Base-by-base conservation (phyloP, 2,888 invertebrate species). In the Homarus gammarus region DNA sequence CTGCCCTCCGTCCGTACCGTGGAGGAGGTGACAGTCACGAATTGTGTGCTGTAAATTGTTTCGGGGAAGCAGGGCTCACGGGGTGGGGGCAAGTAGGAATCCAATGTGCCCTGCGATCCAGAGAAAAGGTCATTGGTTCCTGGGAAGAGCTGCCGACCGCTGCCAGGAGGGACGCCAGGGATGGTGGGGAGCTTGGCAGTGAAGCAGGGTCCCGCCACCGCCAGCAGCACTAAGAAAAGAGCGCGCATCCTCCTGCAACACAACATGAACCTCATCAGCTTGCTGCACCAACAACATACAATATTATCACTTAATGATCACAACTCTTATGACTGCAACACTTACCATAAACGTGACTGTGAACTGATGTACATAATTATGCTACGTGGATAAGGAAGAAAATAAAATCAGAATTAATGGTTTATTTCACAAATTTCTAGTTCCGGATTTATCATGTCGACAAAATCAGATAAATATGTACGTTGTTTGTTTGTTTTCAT, bases 161-260 rank as follows among this genome's bases (percentile, higher is more conserved):
- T 64, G 44, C 85, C 87, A n/a, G 73, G 82, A n/a, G 49, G 73
- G 33, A 82, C 33, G 61, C 82, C 87, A 27, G 87, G 82, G 64
- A 82, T 87, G 75, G 82, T 82, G 49, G 87, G 87, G 15, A 87
- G 82, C 87, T 87, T 87, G 36, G 87, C 87, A 31, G 72, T 36
- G 31, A 75, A 44, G 40, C 61, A 73, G 38, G 64, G 38, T 38
- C 82, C 87, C 33, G 70, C 64, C 61, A 51, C 44, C 36, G 81
- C 87, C 81, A 87, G 73, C 44, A 87, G 36, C 61, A 87, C 73
- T 36, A 87, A 56, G 61, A 64, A 33, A 61, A 82, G 38, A 27
- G 68, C 27, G 31, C 64, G 82, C 31, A 64, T 61, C 87, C 72
- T 87, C 82, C 87, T 87, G 82, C 5, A 68, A 81, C 22, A 44